phyloP scores from a whole-genome alignment of 2,113 vertebrate genomes.

The Corapipo altera region DNA sequence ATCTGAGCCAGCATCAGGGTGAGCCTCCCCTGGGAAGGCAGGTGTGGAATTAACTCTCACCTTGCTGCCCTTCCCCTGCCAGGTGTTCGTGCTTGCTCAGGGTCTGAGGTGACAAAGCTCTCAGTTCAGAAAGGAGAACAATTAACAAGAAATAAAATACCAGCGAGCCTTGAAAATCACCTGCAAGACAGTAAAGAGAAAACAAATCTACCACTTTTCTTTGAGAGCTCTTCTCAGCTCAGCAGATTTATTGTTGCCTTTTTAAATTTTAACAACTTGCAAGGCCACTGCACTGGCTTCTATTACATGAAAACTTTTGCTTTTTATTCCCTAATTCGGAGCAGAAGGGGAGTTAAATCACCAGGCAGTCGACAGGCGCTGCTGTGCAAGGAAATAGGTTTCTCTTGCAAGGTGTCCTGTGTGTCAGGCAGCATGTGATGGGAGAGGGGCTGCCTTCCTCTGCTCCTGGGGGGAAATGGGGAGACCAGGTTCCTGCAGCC shows the following conservation, averaged over 20 bases:
- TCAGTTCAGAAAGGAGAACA: not conserved
- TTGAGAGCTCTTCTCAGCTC: not conserved
- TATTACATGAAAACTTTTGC: conserved; percentile 9
- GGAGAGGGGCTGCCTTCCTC: not conserved
- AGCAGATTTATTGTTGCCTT: conserved; percentile 53
- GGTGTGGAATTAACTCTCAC: not conserved
- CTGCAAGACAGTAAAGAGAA: conserved; percentile 37
- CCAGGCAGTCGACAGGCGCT: not conserved
- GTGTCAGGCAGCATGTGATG: not conserved
- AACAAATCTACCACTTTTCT: conserved; percentile 24
- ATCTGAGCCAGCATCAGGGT: not conserved
- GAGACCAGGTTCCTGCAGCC: not conserved
- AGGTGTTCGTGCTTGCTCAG: not conserved
- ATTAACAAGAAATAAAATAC: conserved; percentile 39
- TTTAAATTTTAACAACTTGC: conserved; percentile 32
- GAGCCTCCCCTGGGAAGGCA: not conserved
- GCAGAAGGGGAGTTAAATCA: conserved; percentile 31
- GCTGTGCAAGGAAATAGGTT: not conserved
- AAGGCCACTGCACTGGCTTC: not conserved
- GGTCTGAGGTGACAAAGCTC: not conserved
- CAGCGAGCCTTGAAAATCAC: conserved; percentile 22
- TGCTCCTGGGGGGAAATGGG: rapidly evolving
- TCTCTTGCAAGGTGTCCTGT: not conserved
- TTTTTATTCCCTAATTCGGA: conserved; percentile 28
- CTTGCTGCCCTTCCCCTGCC: not conserved